Evolutionary conservation across 2,888 invertebrate genomes (phyloP), one percentile per base, ranked within the genome.

Genomic region (Nomada lathburiana): DNA sequence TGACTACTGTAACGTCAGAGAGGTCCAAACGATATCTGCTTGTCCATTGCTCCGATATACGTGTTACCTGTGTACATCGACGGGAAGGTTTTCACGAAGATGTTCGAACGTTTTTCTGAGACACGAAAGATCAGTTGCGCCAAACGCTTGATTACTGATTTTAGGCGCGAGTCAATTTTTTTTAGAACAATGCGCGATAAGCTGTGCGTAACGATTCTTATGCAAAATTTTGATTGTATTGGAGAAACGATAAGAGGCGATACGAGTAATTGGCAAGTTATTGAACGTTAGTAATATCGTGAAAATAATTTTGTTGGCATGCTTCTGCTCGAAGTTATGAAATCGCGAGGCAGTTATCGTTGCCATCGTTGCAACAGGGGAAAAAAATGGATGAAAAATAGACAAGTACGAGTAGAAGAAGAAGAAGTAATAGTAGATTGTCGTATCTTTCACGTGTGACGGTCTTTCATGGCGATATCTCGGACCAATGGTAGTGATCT

Each of bases 1-100:
- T 85, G 90, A 92, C 92, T 92, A 92, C 92, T 83, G 86, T 86
- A 86, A 84, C 84, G 84, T 82, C 82, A 80, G 68, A 65, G 69
- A 71, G 75, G n/a, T 71, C 85, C 64, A 80, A 86, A 88, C 76
- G 87, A 78, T 77, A 69, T 77, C 80, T 67, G 36, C 5, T 64
- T 57, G 70, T 42, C 29, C 64, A 53, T 67, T 44, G 70, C 36
- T 50, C n/a, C 55, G 65, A 65, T 68, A 57, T 64, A 36, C 18
- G 36, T 36, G 7, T 36, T 36, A 36, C 36, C 36, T 36, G 36
- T 36, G 7, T 5, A 50, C 44, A 10, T 16, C 18, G 4, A 1
- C 18, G 10, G 23, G 18, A 20, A 26, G 16, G 18, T 71, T 53
- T 72, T 36, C 36, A 4, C 55, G 20, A 42, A 62, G 53, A 20